A percentile compares a stretch with the other conserved stretches of the same genome.
phyloP scores from a whole-genome alignment of 2,113 vertebrate species.

The Aegotheles bennettii region DNA sequence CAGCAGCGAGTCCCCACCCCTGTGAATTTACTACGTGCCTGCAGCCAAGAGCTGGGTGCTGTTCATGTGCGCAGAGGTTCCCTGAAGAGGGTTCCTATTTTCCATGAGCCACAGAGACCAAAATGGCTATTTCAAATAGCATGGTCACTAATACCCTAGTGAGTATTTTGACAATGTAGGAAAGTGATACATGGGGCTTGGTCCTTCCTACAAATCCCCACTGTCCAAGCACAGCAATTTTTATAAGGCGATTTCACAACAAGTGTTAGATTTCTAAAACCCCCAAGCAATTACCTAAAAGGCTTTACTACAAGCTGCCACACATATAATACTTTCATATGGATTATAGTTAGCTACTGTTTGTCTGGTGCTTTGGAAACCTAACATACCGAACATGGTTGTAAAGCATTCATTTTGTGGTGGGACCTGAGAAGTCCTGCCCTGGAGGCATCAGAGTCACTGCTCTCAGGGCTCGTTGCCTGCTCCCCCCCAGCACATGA shows the following conservation, averaged over 20 bases:
- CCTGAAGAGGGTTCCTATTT: neutral
- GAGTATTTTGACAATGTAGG: neutral
- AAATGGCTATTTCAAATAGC: neutral
- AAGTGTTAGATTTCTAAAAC: neutral
- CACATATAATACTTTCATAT: neutral
- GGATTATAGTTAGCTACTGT: neutral
- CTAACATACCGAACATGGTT: neutral
- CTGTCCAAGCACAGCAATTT: neutral
- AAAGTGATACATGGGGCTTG: neutral
- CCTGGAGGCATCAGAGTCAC: accelerated
- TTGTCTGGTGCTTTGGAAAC: neutral
- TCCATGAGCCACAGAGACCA: neutral
- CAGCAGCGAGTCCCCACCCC: neutral
- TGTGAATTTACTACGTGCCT: accelerated
- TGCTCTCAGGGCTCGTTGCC: no score
- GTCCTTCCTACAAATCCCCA: neutral
- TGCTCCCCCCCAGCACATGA: neutral
- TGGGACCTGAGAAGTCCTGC: neutral
- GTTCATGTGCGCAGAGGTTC: neutral
- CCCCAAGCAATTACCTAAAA: neutral
- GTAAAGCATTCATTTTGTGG: neutral
- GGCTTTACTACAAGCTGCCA: neutral
- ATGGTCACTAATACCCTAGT: neutral
- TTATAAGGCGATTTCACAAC: neutral
- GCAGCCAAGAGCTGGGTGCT: neutral